phyloP scores from a whole-genome alignment of 2,888 invertebrate species.

The Pterobdella sp. region DNA sequence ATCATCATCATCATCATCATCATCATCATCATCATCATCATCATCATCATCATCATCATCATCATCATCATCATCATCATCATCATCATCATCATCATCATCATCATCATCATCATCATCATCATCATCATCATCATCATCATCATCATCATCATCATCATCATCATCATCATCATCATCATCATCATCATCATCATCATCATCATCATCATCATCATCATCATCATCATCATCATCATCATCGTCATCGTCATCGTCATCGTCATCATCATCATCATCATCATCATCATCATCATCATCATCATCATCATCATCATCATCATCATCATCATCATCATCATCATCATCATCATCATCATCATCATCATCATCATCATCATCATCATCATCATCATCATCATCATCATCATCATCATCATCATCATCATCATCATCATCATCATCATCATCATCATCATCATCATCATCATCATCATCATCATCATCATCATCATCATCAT shows the following conservation, averaged over 20 bases:
- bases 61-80: constrained; percentile 26
- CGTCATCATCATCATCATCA: not conserved
- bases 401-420: not conserved
- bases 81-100: constrained; percentile 27
- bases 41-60: constrained; percentile 27
- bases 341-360: constrained; percentile 11
- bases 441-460: not conserved
- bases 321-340: constrained; percentile 5
- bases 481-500: constrained; percentile 24
- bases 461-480: not conserved
- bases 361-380: constrained; percentile 10
- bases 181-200: constrained; percentile 29
- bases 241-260: not conserved
- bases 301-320: constrained; percentile 13
- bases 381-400: not conserved
- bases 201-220: constrained; percentile 25
- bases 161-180: constrained; percentile 26
- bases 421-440: constrained; percentile 17
- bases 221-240: constrained; percentile 28
- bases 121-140: constrained; percentile 25
- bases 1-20: not conserved
- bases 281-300: not conserved
- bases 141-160: constrained; percentile 28
- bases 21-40: constrained; percentile 25
- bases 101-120: constrained; percentile 28